Evolutionary conservation across 2,888 invertebrate genomes (phyloP), one percentile per base, ranked within the genome.

Genomic region (Chydorus sphaericus): DNA sequence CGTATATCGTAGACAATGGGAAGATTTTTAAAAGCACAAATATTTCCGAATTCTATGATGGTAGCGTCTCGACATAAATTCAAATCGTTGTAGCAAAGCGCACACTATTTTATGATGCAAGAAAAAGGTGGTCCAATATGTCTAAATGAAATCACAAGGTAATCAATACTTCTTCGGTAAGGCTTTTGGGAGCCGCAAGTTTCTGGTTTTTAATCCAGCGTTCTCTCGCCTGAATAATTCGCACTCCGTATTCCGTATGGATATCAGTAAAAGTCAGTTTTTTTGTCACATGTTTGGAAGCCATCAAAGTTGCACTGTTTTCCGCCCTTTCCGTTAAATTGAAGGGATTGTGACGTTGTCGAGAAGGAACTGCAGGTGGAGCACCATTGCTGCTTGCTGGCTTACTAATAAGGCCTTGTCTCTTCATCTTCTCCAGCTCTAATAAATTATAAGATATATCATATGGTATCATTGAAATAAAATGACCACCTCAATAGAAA

Each of bases 321-420:
- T 44, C 44, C n/a, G n/a, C n/a, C 14, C 44, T 44, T 44, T 44
- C 44, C 26, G 28, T 26, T n/a, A 44, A 44, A 69, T 89, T 86
- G 66, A 89, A 88, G 2, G 88, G 88, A 69, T 89, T 89, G 67
- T 85, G 82, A 8, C 88, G 73, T 61, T 82, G 83, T 10, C 87
- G 77, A 1, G 87, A 80, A 0, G 88, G 87, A 1, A 85, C 84
- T 54, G 79, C 78, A 28, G 84, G 83, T 37, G 80, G 80, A 26
- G 7, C 11, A 26, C 11, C 23, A 23, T 11, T 16, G 23, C 44
- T 28, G 28, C 28, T 28, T 11, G 26, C 28, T 26, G n/a, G n/a
- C n/a, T 26, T 28, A 44, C 44, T 44, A 5, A 26, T 44, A 11
- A 44, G n/a, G 14, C 44, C 44, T 26, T 26, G 44, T 44, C 28